These are phyloP conservation scores for Gymnopithys bicolor DNA, from an alignment of 2,797 vertebrate genomes.

Conservation along the genomic window DNA sequence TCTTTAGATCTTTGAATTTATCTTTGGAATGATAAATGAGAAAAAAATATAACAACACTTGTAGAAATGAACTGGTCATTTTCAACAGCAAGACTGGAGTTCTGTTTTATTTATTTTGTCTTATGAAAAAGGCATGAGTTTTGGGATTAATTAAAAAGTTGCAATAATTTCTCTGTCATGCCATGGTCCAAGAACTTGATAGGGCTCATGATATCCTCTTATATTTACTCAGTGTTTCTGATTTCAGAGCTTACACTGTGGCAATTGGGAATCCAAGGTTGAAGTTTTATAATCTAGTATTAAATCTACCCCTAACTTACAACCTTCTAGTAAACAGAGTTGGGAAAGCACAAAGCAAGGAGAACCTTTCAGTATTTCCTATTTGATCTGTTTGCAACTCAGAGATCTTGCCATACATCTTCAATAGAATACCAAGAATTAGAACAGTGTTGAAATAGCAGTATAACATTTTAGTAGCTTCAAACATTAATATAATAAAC, in stretches of 20 bases:
- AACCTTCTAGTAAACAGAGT: not conserved
- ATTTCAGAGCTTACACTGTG: not conserved
- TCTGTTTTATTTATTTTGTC: not conserved
- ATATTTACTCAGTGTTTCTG: not conserved
- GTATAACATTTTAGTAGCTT: not conserved
- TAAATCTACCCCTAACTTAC: not conserved
- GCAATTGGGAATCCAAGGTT: not conserved
- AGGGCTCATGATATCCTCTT: not conserved
- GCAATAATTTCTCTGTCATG: not conserved
- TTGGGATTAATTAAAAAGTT: not conserved
- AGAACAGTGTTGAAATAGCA: not conserved
- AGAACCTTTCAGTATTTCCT: not conserved
- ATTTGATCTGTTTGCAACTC: not conserved
- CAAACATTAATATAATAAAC: not conserved
- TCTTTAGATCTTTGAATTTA: not conserved
- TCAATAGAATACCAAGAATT: not conserved
- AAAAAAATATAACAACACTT: not conserved
- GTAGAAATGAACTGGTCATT: not conserved
- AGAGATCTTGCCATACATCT: not conserved
- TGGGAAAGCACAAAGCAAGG: not conserved
- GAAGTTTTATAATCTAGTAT: not conserved
- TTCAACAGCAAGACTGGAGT: not conserved
- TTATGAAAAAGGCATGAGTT: not conserved
- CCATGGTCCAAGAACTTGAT: accelerated
- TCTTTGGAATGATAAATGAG: not conserved